A percentile compares a stretch with the other conserved stretches of the same genome.
phyloP scores from a whole-genome alignment of 92 coral and sea anemone species.

The Umimayanthus kanabou region DNA sequence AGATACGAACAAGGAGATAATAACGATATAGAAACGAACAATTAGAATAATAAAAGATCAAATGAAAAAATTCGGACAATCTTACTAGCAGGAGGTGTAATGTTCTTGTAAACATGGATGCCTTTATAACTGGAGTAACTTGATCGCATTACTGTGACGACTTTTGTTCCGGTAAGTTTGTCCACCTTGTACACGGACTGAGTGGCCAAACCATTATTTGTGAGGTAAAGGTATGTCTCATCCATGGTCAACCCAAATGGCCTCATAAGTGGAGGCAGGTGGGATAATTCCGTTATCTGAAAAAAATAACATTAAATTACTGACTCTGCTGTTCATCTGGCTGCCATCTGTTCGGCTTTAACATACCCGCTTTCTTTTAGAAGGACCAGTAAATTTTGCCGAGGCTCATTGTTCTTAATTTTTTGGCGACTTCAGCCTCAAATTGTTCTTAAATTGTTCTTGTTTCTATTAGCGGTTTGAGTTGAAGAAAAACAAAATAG shows the following conservation, averaged over 20 bases:
- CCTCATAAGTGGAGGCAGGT: not conserved
- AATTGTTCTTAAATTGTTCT: no score
- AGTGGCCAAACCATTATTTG: not conserved
- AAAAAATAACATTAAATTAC: not conserved
- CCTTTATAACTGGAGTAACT: not conserved
- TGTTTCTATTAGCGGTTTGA: no score
- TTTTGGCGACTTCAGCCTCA: no score
- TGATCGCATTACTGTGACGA: not conserved
- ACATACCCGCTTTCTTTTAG: no score
- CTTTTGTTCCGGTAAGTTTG: not conserved
- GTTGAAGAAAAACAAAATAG: no score
- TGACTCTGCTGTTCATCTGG: not conserved
- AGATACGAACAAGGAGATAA: no score
- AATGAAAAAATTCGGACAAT: not conserved
- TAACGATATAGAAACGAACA: no score
- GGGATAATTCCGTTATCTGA: slow-evolving; percentile 23
- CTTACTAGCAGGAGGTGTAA: slow-evolving; percentile 43
- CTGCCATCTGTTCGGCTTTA: not conserved
- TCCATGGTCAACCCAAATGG: slow-evolving; percentile 29
- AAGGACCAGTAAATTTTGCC: no score
- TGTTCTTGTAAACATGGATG: slow-evolving; percentile 13
- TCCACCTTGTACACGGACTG: slow-evolving; percentile 17
- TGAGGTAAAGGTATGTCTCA: not conserved
- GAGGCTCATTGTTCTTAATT: no score
- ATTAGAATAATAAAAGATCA: no score